Base-by-base conservation (phyloP, 2,113 vertebrate genomes). In the Tetrax tetrax region DNA sequence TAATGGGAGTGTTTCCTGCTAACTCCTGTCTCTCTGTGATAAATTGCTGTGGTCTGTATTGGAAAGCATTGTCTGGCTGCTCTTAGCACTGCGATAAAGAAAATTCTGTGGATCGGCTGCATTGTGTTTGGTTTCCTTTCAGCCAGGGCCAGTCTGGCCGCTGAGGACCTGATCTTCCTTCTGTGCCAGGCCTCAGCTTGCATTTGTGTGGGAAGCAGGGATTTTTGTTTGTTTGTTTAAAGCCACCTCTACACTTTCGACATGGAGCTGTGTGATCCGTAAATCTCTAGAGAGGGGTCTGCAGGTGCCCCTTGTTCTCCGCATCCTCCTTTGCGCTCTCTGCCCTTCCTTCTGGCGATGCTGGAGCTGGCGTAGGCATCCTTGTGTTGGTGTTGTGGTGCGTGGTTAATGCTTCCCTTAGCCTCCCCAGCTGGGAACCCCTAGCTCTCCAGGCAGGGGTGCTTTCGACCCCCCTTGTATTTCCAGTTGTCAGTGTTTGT, bases 91-190 rank as follows among this genome's bases (percentile, higher is more conserved):
- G 79, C 0, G 90, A 90, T 94, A 96, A 96, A 93, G 85, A 91
- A 91, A 93, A 83, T 48, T 38, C 72, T 68, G 66, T 79, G 91
- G 94, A 65, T 71, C 4, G 20, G 23, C 75, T 86, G 88, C 85
- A 93, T 96, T 96, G 95, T 96, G 83, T 90, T 88, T 90, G 85
- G 92, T 88, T 97, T 97, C 96, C 93, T 95, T 93, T 94, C 79
- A 92, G 48, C 75, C 64, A 70, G 54, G 60, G 35, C 59, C 59
- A 51, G 48, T 61, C 92, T 93, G 92, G 88, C 72, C 0, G 0
- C 74, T 48, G 54, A 94, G 78, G 84, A 92, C 68, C 76, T 51
- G 56, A 60, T 96, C 88, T 87, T 95, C 90, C 85, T 77, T 69
- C 50, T 77, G 60, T 51, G 66, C 61, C 61, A 84, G 83, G 29